Conservation (phyloP, 2,113 vertebrate species). For the Electrona antarctica region DNA sequence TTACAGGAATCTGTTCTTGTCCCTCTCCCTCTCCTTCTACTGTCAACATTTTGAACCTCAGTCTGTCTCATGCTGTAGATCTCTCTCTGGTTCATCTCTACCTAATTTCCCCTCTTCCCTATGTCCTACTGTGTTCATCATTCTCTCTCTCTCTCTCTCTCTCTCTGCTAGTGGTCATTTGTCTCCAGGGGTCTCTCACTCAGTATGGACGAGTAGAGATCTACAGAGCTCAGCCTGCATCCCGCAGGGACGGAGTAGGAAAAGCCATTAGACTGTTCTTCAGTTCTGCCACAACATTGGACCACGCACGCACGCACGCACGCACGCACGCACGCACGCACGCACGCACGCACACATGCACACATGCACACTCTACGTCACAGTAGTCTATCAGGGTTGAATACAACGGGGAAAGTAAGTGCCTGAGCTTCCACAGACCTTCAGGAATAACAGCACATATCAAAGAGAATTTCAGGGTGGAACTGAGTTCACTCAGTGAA, state of each 20-base stretch:
- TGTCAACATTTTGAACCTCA: too few species aligned
- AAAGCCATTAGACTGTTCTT: constrained; percentile 38
- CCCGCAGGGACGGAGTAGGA: constrained; percentile 23
- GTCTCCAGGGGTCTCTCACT: constrained; percentile 22
- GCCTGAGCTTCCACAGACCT: constrained; percentile 12
- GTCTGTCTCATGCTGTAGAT: neutral
- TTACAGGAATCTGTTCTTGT: too few species aligned
- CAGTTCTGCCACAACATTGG: constrained; percentile 18
- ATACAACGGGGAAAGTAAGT: constrained; percentile 6
- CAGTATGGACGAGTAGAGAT: constrained; percentile 14
- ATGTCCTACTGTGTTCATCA: too few species aligned
- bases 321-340: neutral
- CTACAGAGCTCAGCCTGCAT: constrained; percentile 14
- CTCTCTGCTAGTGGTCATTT: neutral
- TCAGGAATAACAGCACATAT: constrained; percentile 39
- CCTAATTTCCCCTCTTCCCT: too few species aligned
- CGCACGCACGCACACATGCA: neutral
- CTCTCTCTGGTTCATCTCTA: neutral
- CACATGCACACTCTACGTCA: neutral
- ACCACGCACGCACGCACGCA: neutral
- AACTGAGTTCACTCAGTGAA: constrained; percentile 43
- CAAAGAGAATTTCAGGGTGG: constrained; percentile 34
- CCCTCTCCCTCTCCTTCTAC: neutral
- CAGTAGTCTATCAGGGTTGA: constrained; percentile 17
- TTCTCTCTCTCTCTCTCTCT: neutral